Evolutionary conservation across 2,797 vertebrate genomes (phyloP).

Genomic region (Xiphorhynchus erythropygius): DNA sequence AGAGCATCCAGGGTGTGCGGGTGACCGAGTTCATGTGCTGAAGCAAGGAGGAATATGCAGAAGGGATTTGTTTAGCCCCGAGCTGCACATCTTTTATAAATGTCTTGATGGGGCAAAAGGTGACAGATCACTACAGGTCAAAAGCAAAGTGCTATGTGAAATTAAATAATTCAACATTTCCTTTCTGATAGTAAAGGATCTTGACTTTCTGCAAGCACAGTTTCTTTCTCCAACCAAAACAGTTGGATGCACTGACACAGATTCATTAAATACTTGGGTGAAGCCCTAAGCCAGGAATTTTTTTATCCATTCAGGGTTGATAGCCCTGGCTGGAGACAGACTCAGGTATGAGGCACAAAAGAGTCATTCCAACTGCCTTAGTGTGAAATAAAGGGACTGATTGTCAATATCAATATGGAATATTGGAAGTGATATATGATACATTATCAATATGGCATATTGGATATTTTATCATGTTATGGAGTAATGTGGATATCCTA

Average conservation of each 20-base stretch:
- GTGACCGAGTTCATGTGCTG: neutral
- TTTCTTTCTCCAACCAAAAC: neutral
- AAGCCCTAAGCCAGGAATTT: neutral
- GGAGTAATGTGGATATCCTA: neutral
- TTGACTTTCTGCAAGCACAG: neutral
- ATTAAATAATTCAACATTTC: neutral
- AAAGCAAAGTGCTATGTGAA: neutral
- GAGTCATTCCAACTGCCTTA: neutral
- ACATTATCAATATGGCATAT: neutral
- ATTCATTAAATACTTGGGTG: neutral
- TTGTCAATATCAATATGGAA: neutral
- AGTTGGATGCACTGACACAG: neutral
- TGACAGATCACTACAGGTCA: neutral
- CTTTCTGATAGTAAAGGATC: neutral
- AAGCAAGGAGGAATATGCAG: neutral
- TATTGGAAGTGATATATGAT: rapidly evolving
- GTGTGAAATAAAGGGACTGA: neutral
- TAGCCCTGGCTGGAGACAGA: neutral
- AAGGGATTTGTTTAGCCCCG: neutral
- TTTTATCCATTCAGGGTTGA: neutral
- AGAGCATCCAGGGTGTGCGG: rapidly evolving
- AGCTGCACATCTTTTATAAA: neutral
- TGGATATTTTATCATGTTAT: neutral
- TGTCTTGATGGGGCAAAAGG: neutral
- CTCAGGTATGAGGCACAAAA: neutral